A percentile compares a stretch with the other conserved stretches of the same genome.
These are phyloP conservation scores for Heterotis niloticus DNA, from an alignment of 2,113 vertebrate species.

Conservation along the genomic window DNA sequence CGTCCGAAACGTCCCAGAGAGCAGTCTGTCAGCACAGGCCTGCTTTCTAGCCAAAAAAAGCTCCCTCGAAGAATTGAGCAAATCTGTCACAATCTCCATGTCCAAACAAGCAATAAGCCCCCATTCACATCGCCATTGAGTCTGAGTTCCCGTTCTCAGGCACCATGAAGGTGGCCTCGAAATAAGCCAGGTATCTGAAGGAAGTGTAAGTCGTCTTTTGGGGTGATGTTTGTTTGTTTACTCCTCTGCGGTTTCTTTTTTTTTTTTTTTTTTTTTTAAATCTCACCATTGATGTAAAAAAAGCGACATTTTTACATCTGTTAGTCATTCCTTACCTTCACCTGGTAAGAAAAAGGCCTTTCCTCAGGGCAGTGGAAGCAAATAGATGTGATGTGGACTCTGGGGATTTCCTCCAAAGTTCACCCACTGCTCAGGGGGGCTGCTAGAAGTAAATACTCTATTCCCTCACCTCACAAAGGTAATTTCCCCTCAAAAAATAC, in stretches of 20 bases:
- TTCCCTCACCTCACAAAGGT: no score
- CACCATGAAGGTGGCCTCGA: neutral
- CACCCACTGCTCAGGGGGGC: neutral
- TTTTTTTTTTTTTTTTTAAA: neutral
- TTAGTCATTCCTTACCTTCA: neutral
- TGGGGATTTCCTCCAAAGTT: slow-evolving; percentile 11
- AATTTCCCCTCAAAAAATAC: no score
- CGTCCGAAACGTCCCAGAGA: slow-evolving; percentile 16
- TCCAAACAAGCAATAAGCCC: slow-evolving; percentile 30
- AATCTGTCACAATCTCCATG: slow-evolving; percentile 29
- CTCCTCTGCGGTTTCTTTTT: neutral
- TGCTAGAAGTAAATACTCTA: neutral
- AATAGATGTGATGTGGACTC: neutral
- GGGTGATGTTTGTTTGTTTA: neutral
- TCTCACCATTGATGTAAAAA: no score
- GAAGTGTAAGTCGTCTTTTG: neutral
- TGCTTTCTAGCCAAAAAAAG: neutral
- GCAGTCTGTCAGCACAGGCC: slow-evolving; percentile 14
- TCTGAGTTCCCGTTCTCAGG: neutral
- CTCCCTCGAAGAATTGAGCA: slow-evolving; percentile 19
- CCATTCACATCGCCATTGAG: neutral
- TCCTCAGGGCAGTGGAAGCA: neutral
- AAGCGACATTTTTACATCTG: neutral
- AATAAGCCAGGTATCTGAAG: neutral
- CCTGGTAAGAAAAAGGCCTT: neutral